phyloP scores from a whole-genome alignment of 2,888 invertebrate species.

The Polydrusus pterygomalis region DNA sequence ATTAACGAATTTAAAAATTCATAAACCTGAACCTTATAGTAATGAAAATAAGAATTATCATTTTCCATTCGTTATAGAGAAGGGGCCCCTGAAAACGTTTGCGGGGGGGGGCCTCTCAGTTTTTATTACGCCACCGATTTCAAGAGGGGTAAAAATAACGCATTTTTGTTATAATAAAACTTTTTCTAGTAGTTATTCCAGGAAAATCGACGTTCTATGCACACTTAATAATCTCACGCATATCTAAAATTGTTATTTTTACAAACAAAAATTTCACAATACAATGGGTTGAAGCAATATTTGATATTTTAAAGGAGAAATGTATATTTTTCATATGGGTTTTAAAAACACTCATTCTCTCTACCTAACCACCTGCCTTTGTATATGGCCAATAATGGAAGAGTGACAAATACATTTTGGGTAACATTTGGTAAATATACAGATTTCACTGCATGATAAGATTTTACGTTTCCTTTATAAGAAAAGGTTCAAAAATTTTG shows the following conservation, averaged over 20 bases:
- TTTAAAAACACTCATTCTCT: slow-evolving; percentile 42
- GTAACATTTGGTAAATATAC: slow-evolving; percentile 51
- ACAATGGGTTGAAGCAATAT: slow-evolving; percentile 37
- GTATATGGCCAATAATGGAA: slow-evolving; percentile 47
- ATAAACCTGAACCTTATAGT: no score
- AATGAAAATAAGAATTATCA: no score
- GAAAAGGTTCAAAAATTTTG: slow-evolving; percentile 1
- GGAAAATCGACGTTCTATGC: not conserved
- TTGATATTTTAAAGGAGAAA: slow-evolving; percentile 38
- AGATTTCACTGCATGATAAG: slow-evolving; percentile 27
- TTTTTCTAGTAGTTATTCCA: slow-evolving; percentile 3
- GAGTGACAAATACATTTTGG: slow-evolving; percentile 38
- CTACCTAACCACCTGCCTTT: slow-evolving; percentile 46
- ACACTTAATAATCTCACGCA: slow-evolving; percentile 6
- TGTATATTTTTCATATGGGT: slow-evolving; percentile 48
- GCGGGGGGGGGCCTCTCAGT: no score
- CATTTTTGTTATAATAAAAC: not conserved
- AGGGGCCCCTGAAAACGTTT: no score
- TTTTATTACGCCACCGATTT: not conserved
- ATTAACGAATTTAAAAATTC: no score
- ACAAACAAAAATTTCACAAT: slow-evolving; percentile 33
- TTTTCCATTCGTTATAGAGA: no score
- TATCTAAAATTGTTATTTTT: slow-evolving; percentile 45
- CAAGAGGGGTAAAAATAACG: not conserved
- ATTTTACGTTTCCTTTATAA: not conserved